Percentiles rank a stretch among this genome's conserved stretches.
Conservation (phyloP, 2,888 invertebrate genomes). For the Lithophane leautieri region DNA sequence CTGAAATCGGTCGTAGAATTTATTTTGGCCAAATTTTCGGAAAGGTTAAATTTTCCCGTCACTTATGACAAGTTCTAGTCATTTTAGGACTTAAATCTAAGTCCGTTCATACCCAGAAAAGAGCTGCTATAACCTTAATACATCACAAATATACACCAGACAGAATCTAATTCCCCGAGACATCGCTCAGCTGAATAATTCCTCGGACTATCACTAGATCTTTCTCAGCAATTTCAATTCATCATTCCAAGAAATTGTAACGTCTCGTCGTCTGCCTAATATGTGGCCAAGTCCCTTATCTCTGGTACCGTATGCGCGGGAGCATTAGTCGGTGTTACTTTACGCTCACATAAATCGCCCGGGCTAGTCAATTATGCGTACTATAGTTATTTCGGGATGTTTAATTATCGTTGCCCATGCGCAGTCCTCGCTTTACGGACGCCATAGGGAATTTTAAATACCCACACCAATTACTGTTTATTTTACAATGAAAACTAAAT, state of each 20-base stretch:
- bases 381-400: constrained; percentile 84
- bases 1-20: background rate
- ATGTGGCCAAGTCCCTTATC: constrained; percentile 55
- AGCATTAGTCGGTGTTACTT: constrained; percentile 63
- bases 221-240: constrained; percentile 49
- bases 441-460: constrained; percentile 72
- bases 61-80: background rate
- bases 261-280: constrained; percentile 56
- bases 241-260: constrained; percentile 60
- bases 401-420: constrained; percentile 84
- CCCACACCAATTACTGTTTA: constrained; percentile 70
- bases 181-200: constrained; percentile 43
- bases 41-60: constrained; percentile 3
- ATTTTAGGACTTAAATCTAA: background rate
- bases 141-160: constrained; percentile 6
- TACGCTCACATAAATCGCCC: constrained; percentile 81
- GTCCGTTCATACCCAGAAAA: constrained; percentile 1
- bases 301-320: constrained; percentile 57
- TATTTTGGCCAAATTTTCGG: background rate
- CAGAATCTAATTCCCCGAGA: background rate
- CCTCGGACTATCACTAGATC: constrained; percentile 40
- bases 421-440: constrained; percentile 70
- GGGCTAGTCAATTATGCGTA: constrained; percentile 84
- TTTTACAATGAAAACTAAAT: constrained; percentile 71
- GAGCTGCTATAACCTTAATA: background rate